Conservation (phyloP, 2,888 invertebrate species). For the Argynnis bischoffii region DNA sequence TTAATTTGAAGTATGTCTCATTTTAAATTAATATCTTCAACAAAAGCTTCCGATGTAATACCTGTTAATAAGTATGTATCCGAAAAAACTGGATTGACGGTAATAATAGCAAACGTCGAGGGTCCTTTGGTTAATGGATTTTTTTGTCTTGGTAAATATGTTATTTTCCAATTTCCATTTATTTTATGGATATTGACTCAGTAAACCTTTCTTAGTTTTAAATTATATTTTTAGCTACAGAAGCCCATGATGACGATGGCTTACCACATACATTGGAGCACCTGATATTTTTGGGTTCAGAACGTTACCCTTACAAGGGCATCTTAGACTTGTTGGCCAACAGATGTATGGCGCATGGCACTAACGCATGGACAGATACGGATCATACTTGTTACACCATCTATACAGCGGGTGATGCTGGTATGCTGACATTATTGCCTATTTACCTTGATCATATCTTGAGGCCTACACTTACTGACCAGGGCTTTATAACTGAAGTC, state of each 20-base stretch:
- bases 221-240: constrained; percentile 85
- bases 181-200: background rate
- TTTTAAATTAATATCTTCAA: constrained; percentile 81
- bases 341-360: constrained; percentile 94
- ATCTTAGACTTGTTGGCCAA: constrained; percentile 94
- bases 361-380: constrained; percentile 93
- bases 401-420: constrained; percentile 91
- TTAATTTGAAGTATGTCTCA: constrained; percentile 57
- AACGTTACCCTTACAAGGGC: constrained; percentile 94
- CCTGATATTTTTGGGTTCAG: constrained; percentile 94
- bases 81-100: constrained; percentile 88
- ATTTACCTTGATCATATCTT: constrained; percentile 95
- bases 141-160: constrained; percentile 89
- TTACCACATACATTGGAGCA: constrained; percentile 96
- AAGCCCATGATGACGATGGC: constrained; percentile 95
- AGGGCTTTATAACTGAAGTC: constrained; percentile 93
- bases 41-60: constrained; percentile 87
- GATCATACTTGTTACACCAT: constrained; percentile 96
- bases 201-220: background rate
- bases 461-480: constrained; percentile 90
- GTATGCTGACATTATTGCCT: constrained; percentile 93
- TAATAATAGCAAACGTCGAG: constrained; percentile 92
- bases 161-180: constrained; percentile 10
- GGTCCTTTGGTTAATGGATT: constrained; percentile 95
- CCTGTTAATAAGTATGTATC: constrained; percentile 92